A percentile compares a stretch with the other conserved stretches of the same genome.
Conservation (phyloP, 2,797 vertebrate genomes). For the Propithecus perrieri region DNA sequence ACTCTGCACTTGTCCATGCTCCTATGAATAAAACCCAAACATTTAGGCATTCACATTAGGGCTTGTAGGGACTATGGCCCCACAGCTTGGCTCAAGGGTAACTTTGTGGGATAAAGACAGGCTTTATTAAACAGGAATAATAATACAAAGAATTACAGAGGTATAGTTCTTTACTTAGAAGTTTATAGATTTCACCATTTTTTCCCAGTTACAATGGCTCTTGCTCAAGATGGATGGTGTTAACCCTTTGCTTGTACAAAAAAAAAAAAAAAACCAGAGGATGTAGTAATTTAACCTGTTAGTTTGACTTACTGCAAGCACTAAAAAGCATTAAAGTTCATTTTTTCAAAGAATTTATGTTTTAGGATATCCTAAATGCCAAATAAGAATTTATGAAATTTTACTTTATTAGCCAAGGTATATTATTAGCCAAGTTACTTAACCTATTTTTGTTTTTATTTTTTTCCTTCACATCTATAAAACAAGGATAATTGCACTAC, state of each 20-base stretch:
- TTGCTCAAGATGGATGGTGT: not conserved
- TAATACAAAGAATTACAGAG: not conserved
- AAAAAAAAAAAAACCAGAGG: not conserved
- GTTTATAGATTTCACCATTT: not conserved
- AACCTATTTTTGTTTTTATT: not conserved
- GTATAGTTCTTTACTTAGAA: not conserved
- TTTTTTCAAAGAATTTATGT: conserved; percentile 2
- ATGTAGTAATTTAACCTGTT: not conserved
- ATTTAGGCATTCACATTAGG: not conserved
- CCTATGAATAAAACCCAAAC: not conserved
- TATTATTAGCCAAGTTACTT: not conserved
- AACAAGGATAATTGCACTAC: not conserved
- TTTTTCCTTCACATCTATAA: not conserved
- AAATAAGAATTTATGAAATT: not conserved
- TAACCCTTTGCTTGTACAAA: not conserved
- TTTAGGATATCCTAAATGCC: not conserved
- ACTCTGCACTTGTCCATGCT: not conserved
- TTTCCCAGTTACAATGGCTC: not conserved
- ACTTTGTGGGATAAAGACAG: not conserved
- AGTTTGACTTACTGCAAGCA: not conserved
- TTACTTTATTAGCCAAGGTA: not conserved
- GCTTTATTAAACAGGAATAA: not conserved
- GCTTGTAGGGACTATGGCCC: not conserved
- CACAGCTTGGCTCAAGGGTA: not conserved
- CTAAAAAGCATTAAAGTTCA: not conserved